Evolutionary conservation across 2,888 invertebrate species (phyloP), one percentile per base, ranked within the genome.

Genomic region (Archips xylosteana): DNA sequence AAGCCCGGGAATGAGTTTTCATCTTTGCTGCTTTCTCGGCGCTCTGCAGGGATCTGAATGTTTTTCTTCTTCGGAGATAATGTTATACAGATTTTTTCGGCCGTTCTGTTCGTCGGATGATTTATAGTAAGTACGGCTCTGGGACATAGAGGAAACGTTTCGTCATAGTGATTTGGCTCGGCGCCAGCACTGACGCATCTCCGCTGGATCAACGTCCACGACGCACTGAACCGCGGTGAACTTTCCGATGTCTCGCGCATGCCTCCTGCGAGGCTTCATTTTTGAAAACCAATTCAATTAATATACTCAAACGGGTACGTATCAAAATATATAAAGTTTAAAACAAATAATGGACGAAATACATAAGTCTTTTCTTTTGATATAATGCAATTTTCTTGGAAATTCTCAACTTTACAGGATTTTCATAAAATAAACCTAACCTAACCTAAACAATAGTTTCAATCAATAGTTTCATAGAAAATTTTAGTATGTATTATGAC

Each of bases 111-210:
- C 49, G 51, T 66, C 54, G 51, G 51, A 59, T 71, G 75, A 71
- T 71, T 60, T 65, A 74, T 74, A 74, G 64, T 45, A 59, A 63
- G 70, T 65, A 45, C 62, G 62, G 62, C 57, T 57, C 63, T 73
- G 71, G 75, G 73, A 75, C 75, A 72, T 57, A 32, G 77, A 76
- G 76, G 76, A 80, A 78, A 79, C 78, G 78, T 79, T 90, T 87
- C 88, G 85, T 85, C 85, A 89, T 80, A 79, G 79, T 76, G 68
- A 73, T 76, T 84, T 91, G 91, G 90, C 87, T 72, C 34, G 49
- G 63, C 68, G 89, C 91, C 91, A 91, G 78, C 70, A 49, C 73
- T 79, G 82, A 82, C 82, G 82, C 80, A 78, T 76, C 75, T 61
- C 23, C 67, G 67, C 61, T 68, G 54, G 73, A 69, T 64, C 70